Evolutionary conservation across 2,797 vertebrate genomes (phyloP).

Genomic region (Sternarchorhynchus goeldii): DNA sequence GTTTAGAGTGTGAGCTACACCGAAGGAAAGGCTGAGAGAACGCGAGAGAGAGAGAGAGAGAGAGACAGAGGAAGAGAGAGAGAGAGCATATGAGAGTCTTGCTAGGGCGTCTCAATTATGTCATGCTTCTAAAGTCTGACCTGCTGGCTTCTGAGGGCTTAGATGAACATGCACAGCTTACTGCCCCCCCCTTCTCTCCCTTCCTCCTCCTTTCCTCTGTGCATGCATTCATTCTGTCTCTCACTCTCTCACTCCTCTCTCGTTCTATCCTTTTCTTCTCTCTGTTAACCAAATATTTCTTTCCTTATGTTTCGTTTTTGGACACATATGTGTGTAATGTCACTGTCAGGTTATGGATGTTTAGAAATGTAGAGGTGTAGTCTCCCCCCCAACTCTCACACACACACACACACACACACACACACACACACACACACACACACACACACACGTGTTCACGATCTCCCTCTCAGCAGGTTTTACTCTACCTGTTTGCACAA

Average conservation of each 20-base stretch:
- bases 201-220: constrained; percentile 60
- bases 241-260: constrained; percentile 70
- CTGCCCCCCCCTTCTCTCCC: constrained; percentile 48
- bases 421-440: too few relatives aligned
- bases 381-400: too few relatives aligned
- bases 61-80: not conserved
- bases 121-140: constrained; percentile 27
- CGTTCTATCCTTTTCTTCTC: constrained; percentile 24
- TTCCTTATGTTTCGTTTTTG: too few relatives aligned
- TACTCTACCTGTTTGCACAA: too few relatives aligned
- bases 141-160: constrained; percentile 10
- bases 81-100: not conserved
- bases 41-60: not conserved
- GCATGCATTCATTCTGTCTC: constrained; percentile 46
- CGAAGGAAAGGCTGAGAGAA: not conserved
- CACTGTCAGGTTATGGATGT: too few relatives aligned
- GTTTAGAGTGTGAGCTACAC: too few relatives aligned
- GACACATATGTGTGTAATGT: too few relatives aligned
- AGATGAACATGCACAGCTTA: not conserved
- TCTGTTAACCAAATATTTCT: too few relatives aligned
- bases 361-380: too few relatives aligned
- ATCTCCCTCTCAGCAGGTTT: too few relatives aligned
- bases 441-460: too few relatives aligned
- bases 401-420: too few relatives aligned
- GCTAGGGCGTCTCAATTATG: constrained; percentile 30